phyloP scores from a whole-genome alignment of 2,888 invertebrate species.

The Eupithecia dodoneata region DNA sequence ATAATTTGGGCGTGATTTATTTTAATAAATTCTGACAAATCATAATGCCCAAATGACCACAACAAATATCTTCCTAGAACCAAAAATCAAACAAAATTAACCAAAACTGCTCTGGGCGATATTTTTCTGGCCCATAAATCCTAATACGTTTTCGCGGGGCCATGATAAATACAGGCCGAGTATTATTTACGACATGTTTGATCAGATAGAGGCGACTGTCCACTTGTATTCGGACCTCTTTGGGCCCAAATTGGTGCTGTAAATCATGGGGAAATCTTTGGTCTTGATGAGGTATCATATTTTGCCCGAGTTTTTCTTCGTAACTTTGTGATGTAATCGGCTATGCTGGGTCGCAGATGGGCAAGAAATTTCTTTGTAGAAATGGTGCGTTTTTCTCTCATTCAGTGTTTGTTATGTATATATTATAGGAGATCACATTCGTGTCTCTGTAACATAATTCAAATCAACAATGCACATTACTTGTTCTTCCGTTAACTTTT shows the following conservation, averaged over 20 bases:
- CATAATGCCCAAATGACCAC: neutral
- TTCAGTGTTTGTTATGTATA: neutral
- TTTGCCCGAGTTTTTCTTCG: constrained; percentile 48
- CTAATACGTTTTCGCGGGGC: constrained; percentile 69
- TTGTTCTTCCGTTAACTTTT: neutral
- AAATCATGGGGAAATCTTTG: constrained; percentile 69
- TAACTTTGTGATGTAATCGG: constrained; percentile 14
- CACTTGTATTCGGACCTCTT: constrained; percentile 58
- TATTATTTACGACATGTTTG: constrained; percentile 78
- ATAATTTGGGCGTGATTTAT: neutral
- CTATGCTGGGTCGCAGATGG: neutral
- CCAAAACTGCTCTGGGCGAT: constrained; percentile 42
- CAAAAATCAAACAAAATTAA: constrained; percentile 47
- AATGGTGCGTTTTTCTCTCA: neutral
- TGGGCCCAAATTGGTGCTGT: constrained; percentile 72
- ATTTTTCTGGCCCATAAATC: constrained; percentile 69
- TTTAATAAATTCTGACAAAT: neutral
- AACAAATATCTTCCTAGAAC: constrained; percentile 23
- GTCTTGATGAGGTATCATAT: constrained; percentile 54
- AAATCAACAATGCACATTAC: neutral
- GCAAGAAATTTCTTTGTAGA: neutral
- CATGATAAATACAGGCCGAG: constrained; percentile 78
- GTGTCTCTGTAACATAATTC: neutral
- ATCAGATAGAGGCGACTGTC: constrained; percentile 77
- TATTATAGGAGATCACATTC: neutral